A percentile compares a stretch with the other conserved stretches of the same genome.
Conservation (phyloP, 2,888 invertebrate species). For the Tipula confusa region DNA sequence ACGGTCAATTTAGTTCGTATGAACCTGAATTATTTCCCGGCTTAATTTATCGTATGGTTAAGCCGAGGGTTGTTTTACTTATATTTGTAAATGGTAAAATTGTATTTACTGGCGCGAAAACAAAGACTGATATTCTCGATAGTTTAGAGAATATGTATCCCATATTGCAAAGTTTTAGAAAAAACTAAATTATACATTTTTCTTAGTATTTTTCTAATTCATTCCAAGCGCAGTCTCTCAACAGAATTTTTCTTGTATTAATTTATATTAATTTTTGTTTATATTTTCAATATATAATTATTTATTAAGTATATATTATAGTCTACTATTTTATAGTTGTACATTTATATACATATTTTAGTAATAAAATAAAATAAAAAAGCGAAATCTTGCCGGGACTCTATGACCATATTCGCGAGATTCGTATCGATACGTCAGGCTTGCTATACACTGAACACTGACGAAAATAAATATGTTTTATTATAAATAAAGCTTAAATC, state of each 20-base stretch:
- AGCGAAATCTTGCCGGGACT: background rate
- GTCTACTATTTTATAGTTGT: too few species aligned
- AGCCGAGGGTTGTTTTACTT: conserved; percentile 88
- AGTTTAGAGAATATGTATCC: conserved; percentile 94
- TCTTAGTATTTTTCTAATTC: background rate
- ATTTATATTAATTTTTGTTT: too few species aligned
- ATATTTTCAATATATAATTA: too few species aligned
- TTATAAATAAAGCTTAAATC: too few species aligned
- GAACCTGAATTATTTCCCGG: conserved; percentile 99
- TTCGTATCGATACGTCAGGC: too few species aligned
- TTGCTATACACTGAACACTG: too few species aligned
- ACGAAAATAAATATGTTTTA: too few species aligned
- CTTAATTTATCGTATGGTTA: conserved; percentile 96
- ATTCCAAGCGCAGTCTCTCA: background rate
- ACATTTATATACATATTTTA: too few species aligned
- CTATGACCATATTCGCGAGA: too few species aligned
- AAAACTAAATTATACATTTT: conserved; percentile 53
- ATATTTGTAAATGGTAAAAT: conserved; percentile 99
- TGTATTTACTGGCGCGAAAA: conserved; percentile 91
- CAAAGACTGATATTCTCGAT: conserved; percentile 84
- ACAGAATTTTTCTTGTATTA: background rate
- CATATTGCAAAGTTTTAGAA: conserved; percentile 88
- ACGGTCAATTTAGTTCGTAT: conserved; percentile 78
- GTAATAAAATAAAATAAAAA: background rate
- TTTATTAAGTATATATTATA: too few species aligned